These are phyloP conservation scores for Melikaiella ostensackeni DNA, from an alignment of 2,888 invertebrate genomes.

Conservation along the genomic window DNA sequence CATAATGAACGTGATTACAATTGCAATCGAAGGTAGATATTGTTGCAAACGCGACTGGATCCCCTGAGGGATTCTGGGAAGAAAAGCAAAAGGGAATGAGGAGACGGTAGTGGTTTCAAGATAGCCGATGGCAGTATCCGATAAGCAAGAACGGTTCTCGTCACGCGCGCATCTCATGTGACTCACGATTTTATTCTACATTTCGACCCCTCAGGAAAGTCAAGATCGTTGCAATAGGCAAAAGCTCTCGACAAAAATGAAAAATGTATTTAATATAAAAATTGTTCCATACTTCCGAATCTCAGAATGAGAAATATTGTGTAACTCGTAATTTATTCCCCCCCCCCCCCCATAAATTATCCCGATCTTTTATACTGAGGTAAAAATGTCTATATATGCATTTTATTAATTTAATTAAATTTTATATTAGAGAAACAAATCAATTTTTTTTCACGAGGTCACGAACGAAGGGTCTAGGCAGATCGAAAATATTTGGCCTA, in stretches of 20 bases:
- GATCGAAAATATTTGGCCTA: no score
- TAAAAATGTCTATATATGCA: no score
- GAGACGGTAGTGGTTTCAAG: constrained; percentile 26
- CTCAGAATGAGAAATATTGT: no score
- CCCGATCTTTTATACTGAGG: no score
- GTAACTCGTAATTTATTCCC: no score
- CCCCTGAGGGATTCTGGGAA: background rate
- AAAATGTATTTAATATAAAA: background rate
- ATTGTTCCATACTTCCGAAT: no score
- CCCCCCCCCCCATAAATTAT: no score
- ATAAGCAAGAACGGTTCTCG: constrained; percentile 59
- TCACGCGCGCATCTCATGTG: constrained; percentile 65
- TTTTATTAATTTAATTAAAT: no score
- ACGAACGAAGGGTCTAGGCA: no score
- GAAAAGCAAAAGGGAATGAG: background rate
- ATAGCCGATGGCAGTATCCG: constrained; percentile 59
- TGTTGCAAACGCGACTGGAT: background rate
- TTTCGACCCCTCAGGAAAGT: background rate
- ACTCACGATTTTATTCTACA: constrained; percentile 50
- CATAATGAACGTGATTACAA: background rate
- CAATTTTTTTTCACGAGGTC: no score
- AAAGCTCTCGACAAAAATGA: background rate
- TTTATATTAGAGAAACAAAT: no score
- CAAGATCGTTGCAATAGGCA: background rate
- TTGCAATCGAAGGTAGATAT: constrained; percentile 2